Evolutionary conservation across 2,888 invertebrate genomes (phyloP).

Genomic region (Rhimphoctona megacephalus): DNA sequence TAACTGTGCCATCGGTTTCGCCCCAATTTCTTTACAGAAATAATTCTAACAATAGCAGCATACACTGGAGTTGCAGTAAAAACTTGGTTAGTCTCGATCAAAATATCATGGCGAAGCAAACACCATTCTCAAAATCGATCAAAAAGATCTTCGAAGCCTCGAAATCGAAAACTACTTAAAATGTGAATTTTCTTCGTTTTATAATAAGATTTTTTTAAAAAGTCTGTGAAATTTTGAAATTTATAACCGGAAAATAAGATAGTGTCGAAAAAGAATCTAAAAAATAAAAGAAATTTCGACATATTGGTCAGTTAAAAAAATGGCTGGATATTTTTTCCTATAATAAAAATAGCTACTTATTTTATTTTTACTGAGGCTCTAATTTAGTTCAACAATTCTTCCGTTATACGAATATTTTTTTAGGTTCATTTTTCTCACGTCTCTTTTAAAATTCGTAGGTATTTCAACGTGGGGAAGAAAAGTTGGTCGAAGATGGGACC

Average conservation of each 20-base stretch:
- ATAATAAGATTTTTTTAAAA: too few species aligned
- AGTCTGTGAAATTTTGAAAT: too few species aligned
- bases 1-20: background rate
- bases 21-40: background rate
- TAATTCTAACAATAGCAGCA: background rate
- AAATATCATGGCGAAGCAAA: background rate
- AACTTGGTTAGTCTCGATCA: background rate
- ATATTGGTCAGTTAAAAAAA: too few species aligned
- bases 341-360: too few species aligned
- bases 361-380: too few species aligned
- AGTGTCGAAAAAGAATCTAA: background rate
- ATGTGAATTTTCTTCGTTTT: too few species aligned
- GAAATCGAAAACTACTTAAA: too few species aligned
- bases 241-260: background rate
- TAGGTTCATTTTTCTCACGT: background rate
- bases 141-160: too few species aligned
- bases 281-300: too few species aligned
- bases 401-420: background rate
- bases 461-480: slow-evolving; percentile 88
- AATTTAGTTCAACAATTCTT: background rate
- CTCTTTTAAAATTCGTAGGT: slow-evolving; percentile 80
- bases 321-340: too few species aligned
- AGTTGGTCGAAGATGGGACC: slow-evolving; percentile 88
- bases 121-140: background rate
- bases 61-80: background rate